A percentile compares a stretch with the other conserved stretches of the same genome.
These are phyloP conservation scores for Morpho deidamia DNA, from an alignment of 2,888 invertebrate genomes.

Conservation along the genomic window DNA sequence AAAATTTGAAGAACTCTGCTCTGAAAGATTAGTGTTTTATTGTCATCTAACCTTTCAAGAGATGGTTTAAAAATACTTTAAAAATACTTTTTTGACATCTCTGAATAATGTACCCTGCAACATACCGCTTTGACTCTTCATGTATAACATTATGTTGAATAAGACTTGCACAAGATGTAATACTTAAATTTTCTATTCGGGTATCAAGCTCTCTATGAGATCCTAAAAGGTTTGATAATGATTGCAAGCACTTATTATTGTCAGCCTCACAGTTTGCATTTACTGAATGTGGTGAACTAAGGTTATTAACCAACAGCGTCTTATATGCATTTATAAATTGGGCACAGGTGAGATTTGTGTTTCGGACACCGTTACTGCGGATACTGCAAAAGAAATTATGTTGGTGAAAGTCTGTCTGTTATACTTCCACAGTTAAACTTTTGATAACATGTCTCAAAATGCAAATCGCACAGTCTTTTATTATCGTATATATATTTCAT, in stretches of 20 bases:
- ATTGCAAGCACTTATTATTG: neutral
- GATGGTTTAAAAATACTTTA: too few relatives aligned
- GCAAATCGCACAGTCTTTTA: too few relatives aligned
- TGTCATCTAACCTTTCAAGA: too few relatives aligned
- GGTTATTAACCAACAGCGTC: conserved; percentile 11
- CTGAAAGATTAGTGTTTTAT: too few relatives aligned
- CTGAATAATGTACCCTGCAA: neutral
- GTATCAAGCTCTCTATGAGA: too few relatives aligned
- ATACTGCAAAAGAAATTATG: conserved; percentile 23
- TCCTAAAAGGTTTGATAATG: too few relatives aligned
- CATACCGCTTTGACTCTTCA: neutral
- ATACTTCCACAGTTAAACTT: too few relatives aligned
- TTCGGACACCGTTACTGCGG: conserved; percentile 15
- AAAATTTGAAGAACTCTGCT: too few relatives aligned
- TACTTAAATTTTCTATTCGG: neutral
- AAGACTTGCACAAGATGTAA: neutral
- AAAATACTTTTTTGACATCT: neutral
- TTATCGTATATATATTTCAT: too few relatives aligned
- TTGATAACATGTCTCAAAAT: too few relatives aligned
- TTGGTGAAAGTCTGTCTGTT: too few relatives aligned
- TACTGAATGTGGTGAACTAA: conserved; percentile 9
- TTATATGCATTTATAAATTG: conserved; percentile 9
- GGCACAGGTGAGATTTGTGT: conserved; percentile 8
- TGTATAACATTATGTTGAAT: too few relatives aligned
- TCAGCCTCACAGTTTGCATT: conserved; percentile 8